Evolutionary conservation across 2,888 invertebrate genomes (phyloP).

Genomic region (Eupeodes latifasciatus): DNA sequence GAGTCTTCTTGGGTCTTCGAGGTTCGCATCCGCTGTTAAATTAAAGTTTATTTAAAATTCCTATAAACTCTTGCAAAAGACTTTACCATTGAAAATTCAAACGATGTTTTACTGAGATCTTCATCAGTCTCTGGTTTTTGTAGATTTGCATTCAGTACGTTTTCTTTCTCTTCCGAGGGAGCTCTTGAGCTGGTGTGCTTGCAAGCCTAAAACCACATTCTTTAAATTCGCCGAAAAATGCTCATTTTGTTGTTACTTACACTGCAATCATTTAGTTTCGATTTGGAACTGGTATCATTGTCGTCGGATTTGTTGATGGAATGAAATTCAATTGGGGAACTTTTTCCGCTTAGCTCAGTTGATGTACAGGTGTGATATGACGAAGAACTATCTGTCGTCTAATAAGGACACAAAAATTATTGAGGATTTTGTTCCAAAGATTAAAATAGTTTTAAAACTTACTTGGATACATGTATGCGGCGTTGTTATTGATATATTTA

Average conservation of each 20-base stretch:
- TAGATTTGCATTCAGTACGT: conserved; percentile 79
- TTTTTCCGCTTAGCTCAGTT: conserved; percentile 80
- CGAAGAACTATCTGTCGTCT: conserved; percentile 81
- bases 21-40: conserved; percentile 79
- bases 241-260: conserved; percentile 78
- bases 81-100: conserved; percentile 83
- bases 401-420: background rate
- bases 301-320: conserved; percentile 76
- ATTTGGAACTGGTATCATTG: conserved; percentile 74
- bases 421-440: background rate
- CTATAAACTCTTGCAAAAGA: background rate
- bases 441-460: background rate
- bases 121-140: conserved; percentile 81
- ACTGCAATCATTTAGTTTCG: conserved; percentile 77
- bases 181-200: conserved; percentile 77
- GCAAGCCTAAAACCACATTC: conserved; percentile 79
- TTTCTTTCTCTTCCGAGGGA: conserved; percentile 81
- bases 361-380: conserved; percentile 84
- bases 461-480: conserved; percentile 77
- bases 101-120: conserved; percentile 79
- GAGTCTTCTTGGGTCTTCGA: conserved; percentile 82
- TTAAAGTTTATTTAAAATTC: background rate
- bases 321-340: conserved; percentile 78
- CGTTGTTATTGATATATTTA: conserved; percentile 82
- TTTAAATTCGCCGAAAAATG: background rate